Evolutionary conservation across 2,888 invertebrate genomes (phyloP), one percentile per base, ranked within the genome.

Genomic region (Agonopterix arenella): DNA sequence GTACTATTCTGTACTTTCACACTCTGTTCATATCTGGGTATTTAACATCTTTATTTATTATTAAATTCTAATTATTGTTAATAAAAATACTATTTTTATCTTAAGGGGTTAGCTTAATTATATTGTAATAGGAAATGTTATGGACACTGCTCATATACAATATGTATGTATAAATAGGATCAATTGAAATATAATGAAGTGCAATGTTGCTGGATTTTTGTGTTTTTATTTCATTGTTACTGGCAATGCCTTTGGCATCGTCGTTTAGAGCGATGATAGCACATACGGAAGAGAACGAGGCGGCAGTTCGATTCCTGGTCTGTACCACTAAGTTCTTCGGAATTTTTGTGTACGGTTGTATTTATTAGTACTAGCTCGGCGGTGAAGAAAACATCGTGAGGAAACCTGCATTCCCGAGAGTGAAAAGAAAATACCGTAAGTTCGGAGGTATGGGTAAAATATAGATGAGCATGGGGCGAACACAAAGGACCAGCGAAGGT

Each of bases 11-110:
- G 93, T 68, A 94, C 96, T 52, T 96, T 97, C 84, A 84, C 93
- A 55, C 71, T 96, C 61, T 96, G 96, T 89, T 96, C 96, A 61
- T 96, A 94, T 82, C 73, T 97, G 75, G 96, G 94, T 68, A 93
- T 97, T 78, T 94, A 89, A 76, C 56, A 52, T 40, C 36, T 36
- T 61, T 56, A 64, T 54, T 46, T 52, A 54, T 55, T 57, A 54
- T 53, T 55, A 48, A 56, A 53, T 51, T 54, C 46, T 46, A 47
- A 52, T 16, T 49, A 47, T 48, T 41, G 36, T 45, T 42, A 48
- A 46, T 37, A 8, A 28, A 28, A 48, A 38, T 46, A 60, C 61
- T 68, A 59, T 50, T 60, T 28, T 58, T 61, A 64, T 60, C 62
- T 61, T 70, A 72, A 74, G 73, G 78, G 79, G 66, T 62, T 68